Evolutionary conservation across 1,140 invertebrate genomes (phyloP), one percentile per base, ranked within the genome.

Genomic region (Megalopta genalis): DNA sequence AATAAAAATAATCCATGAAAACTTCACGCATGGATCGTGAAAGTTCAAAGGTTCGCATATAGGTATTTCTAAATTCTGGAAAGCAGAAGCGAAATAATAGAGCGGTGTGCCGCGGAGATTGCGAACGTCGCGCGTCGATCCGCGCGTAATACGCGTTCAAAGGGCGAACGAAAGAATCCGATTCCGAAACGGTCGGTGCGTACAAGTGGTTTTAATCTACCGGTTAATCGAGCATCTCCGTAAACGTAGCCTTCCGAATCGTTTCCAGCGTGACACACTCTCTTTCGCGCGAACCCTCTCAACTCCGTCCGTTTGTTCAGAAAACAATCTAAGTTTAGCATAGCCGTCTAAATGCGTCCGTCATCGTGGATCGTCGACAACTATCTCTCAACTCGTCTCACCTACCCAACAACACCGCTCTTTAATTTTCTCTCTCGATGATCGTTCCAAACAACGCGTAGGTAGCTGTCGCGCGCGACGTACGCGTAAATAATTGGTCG

Each of bases 291-390:
- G 57, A 39, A 42, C 32, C 73, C 59, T 77, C 73, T 76, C 65
- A 76, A 67, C 73, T 37, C 39, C 62, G 80, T 37, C 39, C 62
- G 80, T 81, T 77, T 81, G 69, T 78, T 76, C 82, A 64, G 68
- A 84, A 77, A 81, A 81, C 82, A 77, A 64, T 84, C 79, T 81
- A 81, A 77, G 57, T 84, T 81, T 84, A 83, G 79, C 78, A 16
- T 46, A 52, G 27, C 54, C 64, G 39, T 75, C 79, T 81, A 81
- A 81, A 81, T 77, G 27, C 74, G 74, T 84, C 32, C 52, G 14
- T n/a, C 52, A 42, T 49, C n/a, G 32, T 46, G 67, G 49, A 77
- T 81, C 73, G 69, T 74, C 69, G 77, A 84, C 73, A 52, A 84
- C 73, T 84, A 84, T 84, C 81, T 84, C 81, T 84, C 74, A 68